Conservation (phyloP, 2,888 invertebrate species). For the Rhodophaea formosa region DNA sequence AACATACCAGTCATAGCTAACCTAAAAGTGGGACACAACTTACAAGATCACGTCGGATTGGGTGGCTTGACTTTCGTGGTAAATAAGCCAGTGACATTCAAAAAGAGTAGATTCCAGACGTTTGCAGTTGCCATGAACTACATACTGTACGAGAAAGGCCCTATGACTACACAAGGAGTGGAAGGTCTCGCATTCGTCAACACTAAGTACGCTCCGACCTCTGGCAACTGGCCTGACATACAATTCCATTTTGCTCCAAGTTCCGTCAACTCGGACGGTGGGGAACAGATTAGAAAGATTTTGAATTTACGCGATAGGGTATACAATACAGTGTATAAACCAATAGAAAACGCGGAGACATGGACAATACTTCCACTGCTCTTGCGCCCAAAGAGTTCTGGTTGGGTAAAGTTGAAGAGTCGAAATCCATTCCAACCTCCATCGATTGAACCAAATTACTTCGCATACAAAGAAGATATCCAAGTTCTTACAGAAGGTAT, state of each 20-base stretch:
- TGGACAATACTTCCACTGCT: conserved; percentile 92
- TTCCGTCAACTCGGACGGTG: conserved; percentile 91
- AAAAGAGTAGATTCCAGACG: conserved; percentile 88
- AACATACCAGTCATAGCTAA: conserved; percentile 88
- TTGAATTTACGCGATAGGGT: conserved; percentile 88
- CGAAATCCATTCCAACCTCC: conserved; percentile 91
- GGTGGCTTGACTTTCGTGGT: conserved; percentile 92
- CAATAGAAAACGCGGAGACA: conserved; percentile 88
- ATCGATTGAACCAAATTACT: conserved; percentile 94
- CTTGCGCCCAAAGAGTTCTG: conserved; percentile 92
- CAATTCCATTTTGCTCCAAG: conserved; percentile 94
- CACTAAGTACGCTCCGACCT: conserved; percentile 90
- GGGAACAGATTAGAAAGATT: conserved; percentile 89
- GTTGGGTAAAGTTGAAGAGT: conserved; percentile 91
- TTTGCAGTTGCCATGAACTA: conserved; percentile 90
- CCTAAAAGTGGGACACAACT: conserved; percentile 89
- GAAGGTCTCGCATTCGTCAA: conserved; percentile 94
- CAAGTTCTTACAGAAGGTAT: conserved; percentile 90
- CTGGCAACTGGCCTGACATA: conserved; percentile 90
- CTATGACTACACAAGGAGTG: conserved; percentile 91
- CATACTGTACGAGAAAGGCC: conserved; percentile 89
- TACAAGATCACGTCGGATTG: conserved; percentile 94
- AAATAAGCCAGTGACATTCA: conserved; percentile 90
- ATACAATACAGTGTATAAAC: conserved; percentile 92
- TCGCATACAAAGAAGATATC: conserved; percentile 91